Evolutionary conservation across 1,140 invertebrate genomes (phyloP).

Genomic region (Gerris buenoi): DNA sequence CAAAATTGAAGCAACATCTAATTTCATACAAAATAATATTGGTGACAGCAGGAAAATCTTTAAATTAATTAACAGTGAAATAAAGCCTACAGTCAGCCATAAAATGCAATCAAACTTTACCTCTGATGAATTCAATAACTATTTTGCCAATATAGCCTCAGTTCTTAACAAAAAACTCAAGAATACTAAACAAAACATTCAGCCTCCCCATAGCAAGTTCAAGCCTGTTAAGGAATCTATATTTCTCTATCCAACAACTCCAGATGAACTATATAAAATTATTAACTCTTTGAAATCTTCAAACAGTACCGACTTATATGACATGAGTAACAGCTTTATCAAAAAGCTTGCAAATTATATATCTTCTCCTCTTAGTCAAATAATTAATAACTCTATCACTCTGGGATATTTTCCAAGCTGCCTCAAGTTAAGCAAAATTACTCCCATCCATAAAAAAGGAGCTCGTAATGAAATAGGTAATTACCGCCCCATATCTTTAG

Average conservation of each 20-base stretch:
- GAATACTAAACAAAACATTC: not conserved
- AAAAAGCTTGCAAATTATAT: conserved; percentile 15
- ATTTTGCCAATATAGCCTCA: not conserved
- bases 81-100: not conserved
- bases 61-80: not conserved
- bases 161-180: not conserved
- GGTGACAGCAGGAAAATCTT: not conserved
- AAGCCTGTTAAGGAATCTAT: not conserved
- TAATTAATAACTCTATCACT: conserved; percentile 13
- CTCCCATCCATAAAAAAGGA: conserved; percentile 25
- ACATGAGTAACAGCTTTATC: conserved; percentile 17
- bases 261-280: not conserved
- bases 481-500: no score
- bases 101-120: not conserved
- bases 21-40: not conserved
- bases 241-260: not conserved
- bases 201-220: not conserved
- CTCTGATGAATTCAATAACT: not conserved
- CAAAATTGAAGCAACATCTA: not conserved
- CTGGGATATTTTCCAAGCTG: conserved; percentile 17
- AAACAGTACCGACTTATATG: conserved; percentile 18
- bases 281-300: not conserved
- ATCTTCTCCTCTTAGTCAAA: conserved; percentile 2
- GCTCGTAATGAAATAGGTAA: no score
- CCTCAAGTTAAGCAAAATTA: conserved; percentile 26